These are phyloP conservation scores for Stigmatopora nigra DNA, from an alignment of 2,113 vertebrate genomes.

Conservation along the genomic window DNA sequence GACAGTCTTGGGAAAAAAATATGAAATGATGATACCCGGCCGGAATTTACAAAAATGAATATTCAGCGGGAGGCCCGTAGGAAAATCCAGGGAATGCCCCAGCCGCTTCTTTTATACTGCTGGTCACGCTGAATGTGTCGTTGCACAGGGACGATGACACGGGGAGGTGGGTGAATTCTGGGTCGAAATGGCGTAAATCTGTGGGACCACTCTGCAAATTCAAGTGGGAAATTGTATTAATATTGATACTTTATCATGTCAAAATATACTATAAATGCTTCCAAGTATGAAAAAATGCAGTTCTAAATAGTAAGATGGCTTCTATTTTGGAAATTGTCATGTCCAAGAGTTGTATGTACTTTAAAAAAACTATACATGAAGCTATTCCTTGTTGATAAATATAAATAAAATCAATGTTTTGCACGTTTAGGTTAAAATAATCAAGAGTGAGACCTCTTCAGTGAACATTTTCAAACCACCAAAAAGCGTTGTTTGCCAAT, in stretches of 20 bases:
- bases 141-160: conserved; percentile 68
- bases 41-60: conserved; percentile 59
- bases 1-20: neutral
- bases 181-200: conserved; percentile 74
- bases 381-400: no score
- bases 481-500: no score
- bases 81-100: conserved; percentile 76
- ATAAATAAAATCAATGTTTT: no score
- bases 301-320: no score
- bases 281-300: no score
- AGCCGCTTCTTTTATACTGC: conserved; percentile 70
- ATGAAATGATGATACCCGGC: neutral
- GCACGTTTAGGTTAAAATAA: no score
- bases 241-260: neutral
- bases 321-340: no score
- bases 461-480: no score
- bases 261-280: neutral
- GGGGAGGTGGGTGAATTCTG: conserved; percentile 74
- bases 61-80: conserved; percentile 64
- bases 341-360: no score
- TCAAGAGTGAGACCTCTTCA: no score
- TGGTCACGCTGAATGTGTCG: conserved; percentile 60
- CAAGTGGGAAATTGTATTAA: neutral
- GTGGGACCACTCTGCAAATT: conserved; percentile 67
- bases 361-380: no score